Evolutionary conservation across 2,113 vertebrate species (phyloP).

Genomic region (Sphaerodactylus townsendi): DNA sequence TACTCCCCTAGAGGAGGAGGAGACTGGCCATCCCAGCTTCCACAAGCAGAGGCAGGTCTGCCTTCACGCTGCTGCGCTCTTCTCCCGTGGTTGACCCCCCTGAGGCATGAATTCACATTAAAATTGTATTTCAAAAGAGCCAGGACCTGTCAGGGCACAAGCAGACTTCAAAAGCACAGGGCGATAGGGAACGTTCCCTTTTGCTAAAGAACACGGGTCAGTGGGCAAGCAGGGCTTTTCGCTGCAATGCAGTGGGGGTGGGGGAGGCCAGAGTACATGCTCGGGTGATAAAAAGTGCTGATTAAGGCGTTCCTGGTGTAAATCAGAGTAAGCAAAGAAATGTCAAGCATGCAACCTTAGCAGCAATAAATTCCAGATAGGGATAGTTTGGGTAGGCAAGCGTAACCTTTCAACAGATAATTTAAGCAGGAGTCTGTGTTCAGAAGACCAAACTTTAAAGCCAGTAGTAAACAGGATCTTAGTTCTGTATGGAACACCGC

Average conservation of each 20-base stretch:
- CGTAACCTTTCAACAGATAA: conserved; percentile 14
- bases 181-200: not conserved
- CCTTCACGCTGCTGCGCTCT: not conserved
- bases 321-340: conserved; percentile 3
- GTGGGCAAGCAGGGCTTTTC: not conserved
- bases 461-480: conserved; percentile 15
- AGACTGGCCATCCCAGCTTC: not conserved
- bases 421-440: conserved; percentile 25
- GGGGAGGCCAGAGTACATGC: not conserved
- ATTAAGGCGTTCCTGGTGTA: not conserved
- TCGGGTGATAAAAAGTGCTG: not conserved
- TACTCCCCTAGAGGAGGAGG: not conserved
- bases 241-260: not conserved
- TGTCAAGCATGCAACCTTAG: not conserved
- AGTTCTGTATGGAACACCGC: conserved; percentile 33
- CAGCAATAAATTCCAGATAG: conserved; percentile 7
- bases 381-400: not conserved
- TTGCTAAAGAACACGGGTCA: conserved; percentile 15
- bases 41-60: not conserved
- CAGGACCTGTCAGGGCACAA: accelerated
- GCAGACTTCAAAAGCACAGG: not conserved
- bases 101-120: not conserved
- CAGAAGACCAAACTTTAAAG: conserved; percentile 19
- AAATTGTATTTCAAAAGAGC: not conserved
- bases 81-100: not conserved